Evolutionary conservation across 2,797 vertebrate species (phyloP), one percentile per base, ranked within the genome.

Genomic region (Smutsia gigantea): DNA sequence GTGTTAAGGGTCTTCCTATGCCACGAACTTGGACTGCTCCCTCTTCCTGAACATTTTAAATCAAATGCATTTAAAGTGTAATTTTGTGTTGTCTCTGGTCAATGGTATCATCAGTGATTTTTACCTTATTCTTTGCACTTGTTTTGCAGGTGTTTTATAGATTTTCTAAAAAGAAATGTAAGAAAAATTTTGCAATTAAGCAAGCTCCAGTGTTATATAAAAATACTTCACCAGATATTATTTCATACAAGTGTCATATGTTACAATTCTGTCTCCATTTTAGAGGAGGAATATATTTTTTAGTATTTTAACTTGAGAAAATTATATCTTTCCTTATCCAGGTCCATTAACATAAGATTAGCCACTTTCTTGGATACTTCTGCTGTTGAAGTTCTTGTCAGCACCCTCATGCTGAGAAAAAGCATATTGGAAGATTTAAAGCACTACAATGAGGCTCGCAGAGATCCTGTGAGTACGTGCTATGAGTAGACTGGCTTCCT

Each of bases 361-460:
- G 99, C 99, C 9, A 97, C 96, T 90, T 51, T 96, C 27, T 87
- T 61, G 21, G 99, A 99, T 98, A 96, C 97, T 17, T 17, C 82
- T 39, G 98, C 98, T n/a, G 94, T 99, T 72, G 97, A 98, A 97
- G 97, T 39, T 2, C 98, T 99, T 37, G 66, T 99, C 92, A 95
- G 98, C 92, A 98, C 90, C 31, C 98, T 99, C 72, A 94, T 93
- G 49, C 97, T 98, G 82, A 98, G 68, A 1, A 79, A 98, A 87
- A 97, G 86, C 31, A 98, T 99, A 89, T 74, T 99, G 97, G 98
- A 98, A 68, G 99, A 99, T 98, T 98, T 99, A 86, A 97, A 98
- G 90, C 87, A 77, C n/a, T 99, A 99, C 98, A 98, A 96, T 23
- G 57, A 98, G 94, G 98, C 98, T 91, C 97, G 95, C 39, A 98